Evolutionary conservation across 2,888 invertebrate species (phyloP).

Genomic region (Apamea crenata): DNA sequence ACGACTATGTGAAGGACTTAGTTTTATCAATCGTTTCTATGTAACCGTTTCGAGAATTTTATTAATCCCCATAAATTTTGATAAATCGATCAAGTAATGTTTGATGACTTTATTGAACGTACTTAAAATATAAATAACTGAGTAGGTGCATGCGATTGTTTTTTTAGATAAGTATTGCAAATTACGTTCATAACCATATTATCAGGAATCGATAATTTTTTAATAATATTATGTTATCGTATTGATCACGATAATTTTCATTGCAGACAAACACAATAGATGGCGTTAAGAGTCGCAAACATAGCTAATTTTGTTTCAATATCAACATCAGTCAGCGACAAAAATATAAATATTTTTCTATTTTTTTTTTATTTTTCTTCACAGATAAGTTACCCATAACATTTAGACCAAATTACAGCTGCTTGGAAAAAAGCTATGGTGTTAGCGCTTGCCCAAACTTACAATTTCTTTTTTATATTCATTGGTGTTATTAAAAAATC

Average conservation of each 20-base stretch:
- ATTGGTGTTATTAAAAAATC: neutral
- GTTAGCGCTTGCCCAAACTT: neutral
- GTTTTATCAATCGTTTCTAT: constrained; percentile 7
- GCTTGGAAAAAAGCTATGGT: too few relatives aligned
- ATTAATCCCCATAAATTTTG: constrained; percentile 16
- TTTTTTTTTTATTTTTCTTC: neutral
- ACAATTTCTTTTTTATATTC: neutral
- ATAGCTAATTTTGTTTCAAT: neutral
- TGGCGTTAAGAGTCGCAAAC: constrained; percentile 32
- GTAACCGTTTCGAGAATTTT: constrained; percentile 3
- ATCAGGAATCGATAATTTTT: constrained; percentile 39
- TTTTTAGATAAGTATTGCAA: constrained; percentile 3
- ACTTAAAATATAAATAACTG: neutral
- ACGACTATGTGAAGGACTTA: constrained; percentile 21
- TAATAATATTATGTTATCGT: too few relatives aligned
- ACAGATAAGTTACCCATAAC: neutral
- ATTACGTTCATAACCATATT: neutral
- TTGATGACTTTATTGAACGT: constrained; percentile 12
- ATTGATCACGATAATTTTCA: constrained; percentile 1
- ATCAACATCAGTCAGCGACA: neutral
- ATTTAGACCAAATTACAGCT: neutral
- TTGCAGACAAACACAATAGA: constrained; percentile 20
- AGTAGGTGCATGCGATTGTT: constrained; percentile 23
- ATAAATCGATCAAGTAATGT: constrained; percentile 14
- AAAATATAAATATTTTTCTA: neutral